Conservation (phyloP, 2,113 vertebrate species). For the Mugil cephalus region DNA sequence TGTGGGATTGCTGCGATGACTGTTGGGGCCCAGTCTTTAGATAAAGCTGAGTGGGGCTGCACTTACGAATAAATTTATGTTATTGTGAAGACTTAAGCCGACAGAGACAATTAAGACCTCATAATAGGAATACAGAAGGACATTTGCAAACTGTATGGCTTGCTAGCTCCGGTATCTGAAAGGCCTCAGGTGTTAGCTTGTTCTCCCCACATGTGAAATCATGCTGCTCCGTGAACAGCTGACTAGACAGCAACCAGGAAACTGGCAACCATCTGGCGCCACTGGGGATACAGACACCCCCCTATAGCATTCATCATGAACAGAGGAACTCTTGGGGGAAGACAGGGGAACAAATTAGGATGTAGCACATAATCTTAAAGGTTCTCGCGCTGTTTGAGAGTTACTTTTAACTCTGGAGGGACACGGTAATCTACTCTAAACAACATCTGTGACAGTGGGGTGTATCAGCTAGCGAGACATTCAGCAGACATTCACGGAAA, state of each 20-base stretch:
- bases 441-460: constrained; percentile 22
- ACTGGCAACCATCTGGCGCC: constrained; percentile 63
- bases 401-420: constrained; percentile 19
- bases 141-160: constrained; percentile 18
- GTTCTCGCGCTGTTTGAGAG: constrained; percentile 4
- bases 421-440: constrained; percentile 27
- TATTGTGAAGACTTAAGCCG: not conserved
- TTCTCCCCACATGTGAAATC: constrained; percentile 23
- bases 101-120: constrained; percentile 9
- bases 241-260: constrained; percentile 61
- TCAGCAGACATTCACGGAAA: constrained; percentile 10
- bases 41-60: too few relatives aligned
- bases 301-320: constrained; percentile 32
- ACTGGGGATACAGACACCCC: constrained; percentile 37
- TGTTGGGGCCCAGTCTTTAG: not conserved
- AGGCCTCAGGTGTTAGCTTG: constrained; percentile 34
- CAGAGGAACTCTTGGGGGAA: constrained; percentile 27
- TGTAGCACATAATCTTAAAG: constrained; percentile 35
- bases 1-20: not conserved
- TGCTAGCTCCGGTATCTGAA: constrained; percentile 5
- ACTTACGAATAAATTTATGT: not conserved
- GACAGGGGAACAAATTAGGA: constrained; percentile 42
- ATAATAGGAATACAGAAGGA: constrained; percentile 3
- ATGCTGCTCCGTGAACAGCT: constrained; percentile 58
- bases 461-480: constrained; percentile 19